Percentiles rank a stretch among this genome's conserved stretches.
phyloP scores from a whole-genome alignment of 2,797 vertebrate species.

The Dallia pectoralis region DNA sequence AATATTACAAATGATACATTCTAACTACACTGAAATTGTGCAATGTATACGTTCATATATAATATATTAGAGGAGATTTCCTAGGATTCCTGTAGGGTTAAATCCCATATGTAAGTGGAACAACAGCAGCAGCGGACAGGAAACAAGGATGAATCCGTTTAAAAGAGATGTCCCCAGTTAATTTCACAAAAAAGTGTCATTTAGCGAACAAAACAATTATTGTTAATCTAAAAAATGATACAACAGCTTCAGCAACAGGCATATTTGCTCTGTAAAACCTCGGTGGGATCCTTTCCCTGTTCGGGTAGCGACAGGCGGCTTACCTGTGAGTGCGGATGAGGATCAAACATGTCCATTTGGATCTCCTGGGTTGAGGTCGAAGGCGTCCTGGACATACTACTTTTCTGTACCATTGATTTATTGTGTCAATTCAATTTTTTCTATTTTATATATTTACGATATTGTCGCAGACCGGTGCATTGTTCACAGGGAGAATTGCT shows the following conservation, averaged over 20 bases:
- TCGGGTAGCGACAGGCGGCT: constrained; percentile 43
- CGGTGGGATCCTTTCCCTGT: background rate
- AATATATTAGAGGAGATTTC: background rate
- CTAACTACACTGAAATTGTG: background rate
- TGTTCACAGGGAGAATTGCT: constrained; percentile 27
- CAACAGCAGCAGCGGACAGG: background rate
- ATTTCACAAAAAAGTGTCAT: background rate
- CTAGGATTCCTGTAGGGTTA: background rate
- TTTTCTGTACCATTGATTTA: constrained; percentile 97
- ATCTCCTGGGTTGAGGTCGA: constrained; percentile 97
- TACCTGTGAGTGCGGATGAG: constrained; percentile 93
- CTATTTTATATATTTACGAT: constrained; percentile 50
- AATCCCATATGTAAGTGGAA: background rate
- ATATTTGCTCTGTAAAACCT: background rate
- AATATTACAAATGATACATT: background rate
- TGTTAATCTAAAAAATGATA: background rate
- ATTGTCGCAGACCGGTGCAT: constrained; percentile 47
- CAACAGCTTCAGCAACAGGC: constrained; percentile 1
- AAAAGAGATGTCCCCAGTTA: background rate
- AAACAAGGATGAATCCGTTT: background rate
- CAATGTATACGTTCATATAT: background rate
- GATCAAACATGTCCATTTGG: constrained; percentile 97
- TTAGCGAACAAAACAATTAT: background rate
- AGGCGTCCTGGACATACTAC: constrained; percentile 95
- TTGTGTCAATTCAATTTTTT: constrained; percentile 63